These are phyloP conservation scores for Acomys russatus DNA, from an alignment of 2,797 vertebrate species.

Conservation along the genomic window DNA sequence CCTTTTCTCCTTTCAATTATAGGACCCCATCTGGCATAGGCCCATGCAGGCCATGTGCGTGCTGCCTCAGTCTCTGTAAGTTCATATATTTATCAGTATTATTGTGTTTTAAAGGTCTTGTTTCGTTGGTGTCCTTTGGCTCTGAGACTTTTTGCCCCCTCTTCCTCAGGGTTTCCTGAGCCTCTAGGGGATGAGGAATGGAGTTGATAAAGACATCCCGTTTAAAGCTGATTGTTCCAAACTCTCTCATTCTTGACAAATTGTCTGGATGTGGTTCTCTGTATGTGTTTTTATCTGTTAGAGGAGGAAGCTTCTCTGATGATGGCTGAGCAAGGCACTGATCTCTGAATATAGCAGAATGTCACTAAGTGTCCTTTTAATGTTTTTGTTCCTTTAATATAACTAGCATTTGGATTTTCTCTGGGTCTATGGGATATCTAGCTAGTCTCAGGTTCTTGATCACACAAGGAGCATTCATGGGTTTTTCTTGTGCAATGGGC, in stretches of 20 bases:
- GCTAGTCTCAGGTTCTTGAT: not conserved
- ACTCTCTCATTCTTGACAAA: not conserved
- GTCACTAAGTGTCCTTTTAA: not conserved
- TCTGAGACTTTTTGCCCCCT: not conserved
- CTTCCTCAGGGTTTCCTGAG: not conserved
- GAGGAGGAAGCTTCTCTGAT: not conserved
- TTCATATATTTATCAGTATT: too few relatives aligned
- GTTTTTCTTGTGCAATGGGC: not conserved
- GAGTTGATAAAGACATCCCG: not conserved
- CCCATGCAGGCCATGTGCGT: not conserved
- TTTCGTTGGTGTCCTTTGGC: not conserved
- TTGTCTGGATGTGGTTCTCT: not conserved
- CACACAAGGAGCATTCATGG: not conserved
- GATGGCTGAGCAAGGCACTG: not conserved
- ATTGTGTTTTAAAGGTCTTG: not conserved
- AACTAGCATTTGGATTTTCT: not conserved
- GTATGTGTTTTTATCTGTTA: not conserved
- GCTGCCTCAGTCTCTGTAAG: not conserved
- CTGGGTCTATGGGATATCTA: not conserved
- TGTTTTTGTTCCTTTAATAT: not conserved
- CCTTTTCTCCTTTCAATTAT: not conserved
- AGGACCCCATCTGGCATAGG: too few relatives aligned
- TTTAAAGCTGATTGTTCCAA: not conserved
- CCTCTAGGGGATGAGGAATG: fast-evolving
- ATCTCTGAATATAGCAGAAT: not conserved